Base-by-base conservation (phyloP, 2,797 vertebrate species). In the Labeo calbasu region DNA sequence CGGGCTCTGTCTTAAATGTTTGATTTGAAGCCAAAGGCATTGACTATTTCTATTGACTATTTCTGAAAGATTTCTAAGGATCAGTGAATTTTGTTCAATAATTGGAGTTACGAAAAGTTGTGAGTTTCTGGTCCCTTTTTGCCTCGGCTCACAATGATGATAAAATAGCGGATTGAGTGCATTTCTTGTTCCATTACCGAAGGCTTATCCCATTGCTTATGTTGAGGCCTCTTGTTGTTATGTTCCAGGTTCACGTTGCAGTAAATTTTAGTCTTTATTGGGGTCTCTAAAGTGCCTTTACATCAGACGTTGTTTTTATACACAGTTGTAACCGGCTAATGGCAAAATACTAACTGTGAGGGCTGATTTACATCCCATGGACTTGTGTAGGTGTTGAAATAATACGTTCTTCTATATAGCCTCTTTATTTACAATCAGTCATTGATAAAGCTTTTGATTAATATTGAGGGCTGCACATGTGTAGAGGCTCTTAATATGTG, bases 381-480 rank as follows among this genome's bases (percentile, higher is more conserved):
- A 71, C n/a, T 48, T 50, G 23, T 48, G 43, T 71, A 25, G 70
- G 70, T 72, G 70, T 50, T 71, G 43, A 50, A 71, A 50, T 71
- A 25, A 25, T 15, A 14, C 0, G 1, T 71, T 71, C 14, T 25
- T 50, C 69, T 71, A 71, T 48, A 50, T 71, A n/a, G 32, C 53
- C 32, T 71, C 23, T 48, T 21, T 46, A 59, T 73, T 73, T 82
- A 17, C n/a, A 7, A 28, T 48, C 9, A 57, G 36, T 55, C n/a
- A 55, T 43, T 82, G 70, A 81, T 59, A 72, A 71, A 71, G 57
- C 19, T 7, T 73, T 48, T 61, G 40, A 81, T n/a, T 72, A 21
- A 61, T 73, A 36, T 53, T 57, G 46, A 61, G 63, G 2, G n/a
- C 11, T 70, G 51, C 19, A 70, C 15, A 69, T 77, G 15, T 77